A percentile compares a stretch with the other conserved stretches of the same genome.
phyloP scores from a whole-genome alignment of 2,113 vertebrate species.

The Platichthys stellatus region DNA sequence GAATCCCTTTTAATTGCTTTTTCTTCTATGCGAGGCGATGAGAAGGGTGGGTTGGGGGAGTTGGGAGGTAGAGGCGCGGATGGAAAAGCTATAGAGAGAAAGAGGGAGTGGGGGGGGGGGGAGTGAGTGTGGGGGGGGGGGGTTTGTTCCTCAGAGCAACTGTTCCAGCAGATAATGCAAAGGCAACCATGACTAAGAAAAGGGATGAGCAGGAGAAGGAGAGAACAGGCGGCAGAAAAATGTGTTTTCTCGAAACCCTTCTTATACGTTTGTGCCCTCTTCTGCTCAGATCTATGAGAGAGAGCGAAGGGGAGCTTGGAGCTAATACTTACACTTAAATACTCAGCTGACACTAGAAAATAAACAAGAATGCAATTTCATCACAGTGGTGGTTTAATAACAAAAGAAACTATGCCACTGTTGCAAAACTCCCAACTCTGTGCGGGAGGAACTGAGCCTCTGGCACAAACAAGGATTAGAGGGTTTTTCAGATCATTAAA shows the following conservation, averaged over 20 bases:
- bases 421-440: conserved; percentile 41
- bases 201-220: conserved; percentile 42
- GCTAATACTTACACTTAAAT: conserved; percentile 48
- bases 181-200: conserved; percentile 44
- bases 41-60: background rate
- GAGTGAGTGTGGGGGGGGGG: background rate
- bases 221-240: conserved; percentile 2
- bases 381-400: conserved; percentile 52
- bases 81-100: background rate
- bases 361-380: conserved; percentile 58
- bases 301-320: conserved; percentile 25
- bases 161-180: conserved; percentile 65
- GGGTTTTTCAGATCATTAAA: conserved; percentile 40
- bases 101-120: background rate
- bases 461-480: conserved; percentile 60
- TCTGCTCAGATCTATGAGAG: conserved; percentile 4
- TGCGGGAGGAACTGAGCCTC: conserved; percentile 52
- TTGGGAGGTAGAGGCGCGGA: background rate
- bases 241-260: conserved; percentile 24
- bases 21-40: conserved; percentile 26
- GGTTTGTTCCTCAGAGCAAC: conserved; percentile 43
- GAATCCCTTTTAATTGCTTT: conserved; percentile 68
- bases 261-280: background rate
- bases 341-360: conserved; percentile 40
- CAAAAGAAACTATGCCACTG: conserved; percentile 35